Evolutionary conservation across 1,140 invertebrate genomes (phyloP).

Genomic region (Eriocheir sinensis): DNA sequence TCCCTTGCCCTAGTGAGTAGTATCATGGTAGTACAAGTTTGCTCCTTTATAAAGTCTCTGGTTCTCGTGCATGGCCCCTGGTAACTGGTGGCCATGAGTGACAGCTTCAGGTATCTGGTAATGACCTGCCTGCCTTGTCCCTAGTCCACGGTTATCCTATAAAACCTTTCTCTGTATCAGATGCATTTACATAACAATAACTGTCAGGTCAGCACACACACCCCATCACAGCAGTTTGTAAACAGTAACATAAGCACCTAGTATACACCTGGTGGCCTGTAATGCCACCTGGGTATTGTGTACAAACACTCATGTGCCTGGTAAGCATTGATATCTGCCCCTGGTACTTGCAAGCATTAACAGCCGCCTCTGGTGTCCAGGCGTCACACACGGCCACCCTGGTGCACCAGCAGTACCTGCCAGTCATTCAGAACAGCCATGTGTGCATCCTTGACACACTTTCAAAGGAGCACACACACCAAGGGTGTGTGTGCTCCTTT

Average conservation of each 20-base stretch:
- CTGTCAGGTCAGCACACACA: not conserved
- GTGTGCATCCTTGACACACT: too few relatives aligned
- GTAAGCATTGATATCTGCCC: not conserved
- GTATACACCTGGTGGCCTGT: too few relatives aligned
- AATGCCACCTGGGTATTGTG: not conserved
- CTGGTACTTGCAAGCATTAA: not conserved
- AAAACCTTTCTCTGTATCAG: too few relatives aligned
- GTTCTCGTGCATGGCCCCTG: not conserved
- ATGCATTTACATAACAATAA: too few relatives aligned
- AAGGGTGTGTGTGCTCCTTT: too few relatives aligned
- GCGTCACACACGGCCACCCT: not conserved
- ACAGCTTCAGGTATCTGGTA: too few relatives aligned
- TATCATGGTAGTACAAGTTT: not conserved
- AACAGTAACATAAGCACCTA: not conserved
- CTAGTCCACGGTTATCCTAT: too few relatives aligned
- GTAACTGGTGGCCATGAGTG: too few relatives aligned
- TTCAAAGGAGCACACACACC: too few relatives aligned
- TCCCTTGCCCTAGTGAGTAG: not conserved
- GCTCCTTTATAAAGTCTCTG: not conserved
- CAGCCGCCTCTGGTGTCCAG: not conserved
- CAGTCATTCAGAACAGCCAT: not conserved
- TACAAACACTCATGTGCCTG: not conserved
- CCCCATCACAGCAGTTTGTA: not conserved
- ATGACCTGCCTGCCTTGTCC: not conserved
- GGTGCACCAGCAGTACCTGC: not conserved